Conservation (phyloP, 37 sponge, comb jelly and placozoan genomes). For the Hexactinellida sp. region DNA sequence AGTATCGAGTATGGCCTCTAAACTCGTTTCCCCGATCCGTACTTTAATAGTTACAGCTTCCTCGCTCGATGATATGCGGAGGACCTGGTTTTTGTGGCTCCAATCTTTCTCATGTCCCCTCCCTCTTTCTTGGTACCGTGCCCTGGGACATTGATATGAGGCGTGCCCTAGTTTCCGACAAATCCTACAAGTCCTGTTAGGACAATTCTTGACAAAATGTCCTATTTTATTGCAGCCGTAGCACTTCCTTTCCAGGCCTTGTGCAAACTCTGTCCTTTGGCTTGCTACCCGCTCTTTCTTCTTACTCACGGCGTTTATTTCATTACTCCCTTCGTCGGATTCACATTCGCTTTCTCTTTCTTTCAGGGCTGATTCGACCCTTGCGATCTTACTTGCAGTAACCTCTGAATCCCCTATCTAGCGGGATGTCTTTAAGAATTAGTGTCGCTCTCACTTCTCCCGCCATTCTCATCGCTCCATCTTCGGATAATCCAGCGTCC, state of each 20-base stretch:
- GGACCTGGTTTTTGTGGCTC: neutral
- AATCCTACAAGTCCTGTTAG: neutral
- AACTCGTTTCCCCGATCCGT: neutral
- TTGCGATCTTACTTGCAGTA: too few species aligned
- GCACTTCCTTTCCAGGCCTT: neutral
- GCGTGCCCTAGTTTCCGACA: neutral
- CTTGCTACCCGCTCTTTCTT: too few species aligned
- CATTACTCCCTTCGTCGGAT: too few species aligned
- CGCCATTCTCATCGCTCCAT: too few species aligned
- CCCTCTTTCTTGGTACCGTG: neutral
- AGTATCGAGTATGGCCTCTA: neutral
- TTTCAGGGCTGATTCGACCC: too few species aligned
- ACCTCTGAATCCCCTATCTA: too few species aligned
- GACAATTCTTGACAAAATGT: neutral
- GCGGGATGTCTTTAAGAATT: too few species aligned
- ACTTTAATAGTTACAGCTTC: neutral
- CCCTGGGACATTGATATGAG: neutral
- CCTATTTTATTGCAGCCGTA: neutral
- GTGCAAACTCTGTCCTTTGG: too few species aligned
- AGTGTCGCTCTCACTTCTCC: too few species aligned
- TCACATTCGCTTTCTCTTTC: too few species aligned
- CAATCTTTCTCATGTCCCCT: neutral
- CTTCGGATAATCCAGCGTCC: too few species aligned
- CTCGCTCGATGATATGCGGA: neutral
- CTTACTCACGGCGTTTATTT: too few species aligned